Conservation (phyloP, 2,113 vertebrate species). For the Aegithalos caudatus region DNA sequence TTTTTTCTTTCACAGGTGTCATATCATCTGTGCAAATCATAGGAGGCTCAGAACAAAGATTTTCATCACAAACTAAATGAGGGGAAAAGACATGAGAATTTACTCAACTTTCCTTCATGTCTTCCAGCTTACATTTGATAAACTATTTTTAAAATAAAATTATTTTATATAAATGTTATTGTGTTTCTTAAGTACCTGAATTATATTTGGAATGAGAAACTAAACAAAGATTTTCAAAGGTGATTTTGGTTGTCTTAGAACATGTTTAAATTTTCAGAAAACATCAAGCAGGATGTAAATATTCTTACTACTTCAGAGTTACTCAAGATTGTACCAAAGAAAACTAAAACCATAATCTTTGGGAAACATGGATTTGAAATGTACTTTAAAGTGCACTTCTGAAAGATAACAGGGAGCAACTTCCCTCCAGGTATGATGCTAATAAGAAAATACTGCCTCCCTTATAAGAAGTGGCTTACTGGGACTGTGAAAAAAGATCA, state of each 20-base stretch:
- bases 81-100: conserved; percentile 14
- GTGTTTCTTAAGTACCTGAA: neutral
- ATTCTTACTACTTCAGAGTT: neutral
- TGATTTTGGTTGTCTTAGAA: neutral
- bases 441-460: neutral
- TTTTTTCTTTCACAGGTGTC: conserved; percentile 76
- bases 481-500: neutral
- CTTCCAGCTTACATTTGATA: neutral
- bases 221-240: neutral
- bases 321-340: neutral
- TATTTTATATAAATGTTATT: neutral
- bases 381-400: neutral
- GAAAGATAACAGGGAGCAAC: neutral
- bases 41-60: conserved; percentile 79
- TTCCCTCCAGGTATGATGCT: neutral
- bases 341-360: neutral
- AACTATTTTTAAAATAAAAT: neutral
- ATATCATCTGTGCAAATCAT: conserved; percentile 83
- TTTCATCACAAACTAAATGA: conserved; percentile 87
- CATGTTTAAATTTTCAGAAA: neutral
- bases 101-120: neutral
- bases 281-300: neutral
- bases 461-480: neutral
- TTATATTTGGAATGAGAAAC: neutral
- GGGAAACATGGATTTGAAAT: neutral